Conservation (phyloP, 2,888 invertebrate species). For the Stenchaetothrips biformis region DNA sequence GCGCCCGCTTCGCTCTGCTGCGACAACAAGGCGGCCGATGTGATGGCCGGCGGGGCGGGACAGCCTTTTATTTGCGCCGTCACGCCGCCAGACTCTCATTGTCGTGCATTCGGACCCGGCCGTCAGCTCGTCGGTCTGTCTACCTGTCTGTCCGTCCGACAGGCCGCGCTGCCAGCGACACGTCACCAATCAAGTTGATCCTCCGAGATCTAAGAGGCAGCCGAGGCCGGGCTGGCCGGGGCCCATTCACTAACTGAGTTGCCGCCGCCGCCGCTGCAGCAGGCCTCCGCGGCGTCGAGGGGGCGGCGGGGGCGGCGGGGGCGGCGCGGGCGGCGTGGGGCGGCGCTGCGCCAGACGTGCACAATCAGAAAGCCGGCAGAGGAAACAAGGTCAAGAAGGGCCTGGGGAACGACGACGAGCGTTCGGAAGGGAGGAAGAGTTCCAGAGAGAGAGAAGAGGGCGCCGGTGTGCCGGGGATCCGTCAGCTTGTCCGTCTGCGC, state of each 20-base stretch:
- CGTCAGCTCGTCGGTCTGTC: too few species aligned
- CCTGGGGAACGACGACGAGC: too few species aligned
- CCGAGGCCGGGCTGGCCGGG: neutral
- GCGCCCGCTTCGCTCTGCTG: neutral
- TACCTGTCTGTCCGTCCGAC: neutral
- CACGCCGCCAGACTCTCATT: too few species aligned
- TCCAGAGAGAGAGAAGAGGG: too few species aligned
- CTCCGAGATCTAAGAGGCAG: conserved; percentile 5
- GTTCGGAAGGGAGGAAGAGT: too few species aligned
- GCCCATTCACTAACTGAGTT: conserved; percentile 19
- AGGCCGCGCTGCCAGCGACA: neutral
- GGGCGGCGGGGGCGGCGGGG: too few species aligned
- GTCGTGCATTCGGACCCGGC: too few species aligned
- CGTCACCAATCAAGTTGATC: conserved; percentile 14
- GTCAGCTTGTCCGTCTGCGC: too few species aligned
- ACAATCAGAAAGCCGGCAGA: neutral
- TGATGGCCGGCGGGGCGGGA: neutral
- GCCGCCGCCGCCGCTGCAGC: neutral
- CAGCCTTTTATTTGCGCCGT: too few species aligned
- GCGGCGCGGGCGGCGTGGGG: neutral
- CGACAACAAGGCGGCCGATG: neutral
- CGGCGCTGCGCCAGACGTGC: conserved; percentile 11
- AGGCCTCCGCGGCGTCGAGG: neutral
- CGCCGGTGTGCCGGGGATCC: too few species aligned
- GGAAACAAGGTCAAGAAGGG: too few species aligned